Evolutionary conservation across 2,888 invertebrate species (phyloP).

Genomic region (Pinctada fucata): DNA sequence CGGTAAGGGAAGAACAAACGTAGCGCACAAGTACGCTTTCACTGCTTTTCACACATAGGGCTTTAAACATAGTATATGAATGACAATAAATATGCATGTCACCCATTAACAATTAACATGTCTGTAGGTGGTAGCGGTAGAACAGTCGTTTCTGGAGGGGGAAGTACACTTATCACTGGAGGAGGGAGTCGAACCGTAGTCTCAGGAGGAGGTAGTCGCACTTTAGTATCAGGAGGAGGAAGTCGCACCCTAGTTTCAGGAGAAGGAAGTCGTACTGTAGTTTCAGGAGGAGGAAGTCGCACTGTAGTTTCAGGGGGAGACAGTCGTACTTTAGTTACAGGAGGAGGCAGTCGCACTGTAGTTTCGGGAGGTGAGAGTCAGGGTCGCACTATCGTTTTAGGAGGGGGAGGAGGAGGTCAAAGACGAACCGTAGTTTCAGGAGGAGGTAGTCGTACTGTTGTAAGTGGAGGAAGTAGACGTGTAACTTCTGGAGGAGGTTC

Average conservation of each 20-base stretch:
- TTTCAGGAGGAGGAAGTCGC: background rate
- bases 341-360: constrained; percentile 5
- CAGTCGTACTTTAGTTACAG: constrained; percentile 10
- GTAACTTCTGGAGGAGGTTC: background rate
- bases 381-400: background rate
- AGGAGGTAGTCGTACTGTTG: constrained; percentile 12
- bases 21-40: too few relatives aligned
- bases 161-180: background rate
- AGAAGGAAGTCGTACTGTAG: background rate
- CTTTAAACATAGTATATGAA: too few relatives aligned
- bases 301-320: background rate
- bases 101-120: constrained; percentile 2
- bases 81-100: background rate
- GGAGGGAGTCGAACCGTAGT: background rate
- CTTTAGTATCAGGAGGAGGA: constrained; percentile 10
- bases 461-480: constrained; percentile 13
- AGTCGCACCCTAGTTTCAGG: constrained; percentile 5
- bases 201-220: constrained; percentile 1
- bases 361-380: background rate
- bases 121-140: constrained; percentile 3
- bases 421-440: background rate
- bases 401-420: background rate
- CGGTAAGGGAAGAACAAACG: background rate
- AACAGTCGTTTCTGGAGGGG: background rate
- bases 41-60: too few relatives aligned